phyloP scores from a whole-genome alignment of 2,888 invertebrate genomes.

The Harmothoe impar region DNA sequence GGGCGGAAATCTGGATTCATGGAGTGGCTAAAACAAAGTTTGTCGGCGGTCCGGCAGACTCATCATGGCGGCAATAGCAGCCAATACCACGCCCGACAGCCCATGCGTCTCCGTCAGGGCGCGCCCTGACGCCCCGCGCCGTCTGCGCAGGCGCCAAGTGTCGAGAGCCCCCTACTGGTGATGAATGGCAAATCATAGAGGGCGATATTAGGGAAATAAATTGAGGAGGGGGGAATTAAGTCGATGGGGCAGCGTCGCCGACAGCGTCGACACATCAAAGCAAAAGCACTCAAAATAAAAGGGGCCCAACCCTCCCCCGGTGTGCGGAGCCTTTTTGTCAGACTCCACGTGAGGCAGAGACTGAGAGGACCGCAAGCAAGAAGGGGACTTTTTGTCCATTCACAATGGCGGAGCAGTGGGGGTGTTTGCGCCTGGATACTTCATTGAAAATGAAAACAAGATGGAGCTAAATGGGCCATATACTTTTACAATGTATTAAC shows the following conservation, averaged over 20 bases:
- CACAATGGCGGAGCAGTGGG: not conserved
- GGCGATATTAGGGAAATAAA: conserved; percentile 60
- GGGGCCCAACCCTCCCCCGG: conserved; percentile 1
- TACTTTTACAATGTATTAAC: not conserved
- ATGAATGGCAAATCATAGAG: conserved; percentile 61
- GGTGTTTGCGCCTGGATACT: not conserved
- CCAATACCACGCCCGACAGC: conserved; percentile 58
- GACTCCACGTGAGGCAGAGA: not conserved
- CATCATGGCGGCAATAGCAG: conserved; percentile 54
- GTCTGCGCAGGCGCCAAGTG: conserved; percentile 45
- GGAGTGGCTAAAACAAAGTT: conserved; percentile 52
- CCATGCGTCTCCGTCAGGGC: conserved; percentile 58
- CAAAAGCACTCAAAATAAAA: conserved; percentile 31
- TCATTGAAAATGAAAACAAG: conserved; percentile 2
- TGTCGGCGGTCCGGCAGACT: conserved; percentile 41
- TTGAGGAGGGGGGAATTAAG: conserved; percentile 53
- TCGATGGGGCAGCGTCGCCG: conserved; percentile 17
- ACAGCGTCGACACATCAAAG: conserved; percentile 48
- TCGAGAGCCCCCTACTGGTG: conserved; percentile 51
- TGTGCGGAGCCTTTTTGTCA: not conserved
- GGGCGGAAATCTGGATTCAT: conserved; percentile 50
- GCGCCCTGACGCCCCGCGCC: conserved; percentile 34
- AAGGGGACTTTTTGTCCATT: not conserved
- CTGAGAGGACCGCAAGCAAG: not conserved
- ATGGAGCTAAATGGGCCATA: not conserved